Evolutionary conservation across 1,140 invertebrate genomes (phyloP), one percentile per base, ranked within the genome.

Genomic region (Heliconius himera): DNA sequence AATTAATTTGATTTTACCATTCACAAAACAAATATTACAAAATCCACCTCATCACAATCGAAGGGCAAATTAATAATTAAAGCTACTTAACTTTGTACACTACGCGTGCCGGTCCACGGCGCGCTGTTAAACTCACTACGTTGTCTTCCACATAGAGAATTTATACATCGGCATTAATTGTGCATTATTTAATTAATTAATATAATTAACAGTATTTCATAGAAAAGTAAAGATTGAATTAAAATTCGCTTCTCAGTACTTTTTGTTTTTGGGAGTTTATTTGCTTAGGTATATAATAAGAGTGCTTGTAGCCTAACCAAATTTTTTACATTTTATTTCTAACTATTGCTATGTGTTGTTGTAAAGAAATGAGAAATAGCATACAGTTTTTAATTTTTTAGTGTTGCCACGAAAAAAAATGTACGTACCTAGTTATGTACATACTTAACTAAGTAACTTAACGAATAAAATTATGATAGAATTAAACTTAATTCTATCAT

Each of bases 141-240:
- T 85, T 90, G 92, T 93, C 92, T 93, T 93, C 90, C 92, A 89
- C 85, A 89, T 88, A 88, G 82, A 87, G 76, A 85, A 86, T 83
- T 84, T 89, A 88, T 89, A 92, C 87, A 90, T 76, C 73, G 78
- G 76, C 76, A 41, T 70, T 74, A 84, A 80, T 84, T 84, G 80
- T 84, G 82, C 82, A 29, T 75, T 70, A 66, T n/a, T 77, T 66
- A 66, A 66, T 66, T 66, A 66, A 66, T 66, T 66, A 66, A 66
- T 66, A 56, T 66, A 66, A 16, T 29, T 29, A 66, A 26, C 11
- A 66, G 8, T 60, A 22, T 11, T 60, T 56, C 0, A 56, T 56
- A 56, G 18, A 60, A 60, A 66, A 26, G 1, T 66, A 66, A 66
- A 13, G 1, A 29, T 29, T 26, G 26, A 18, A 66, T 26, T 22